These are phyloP conservation scores for Solenodon paradoxus DNA, from an alignment of 2,113 vertebrate species.

Conservation along the genomic window DNA sequence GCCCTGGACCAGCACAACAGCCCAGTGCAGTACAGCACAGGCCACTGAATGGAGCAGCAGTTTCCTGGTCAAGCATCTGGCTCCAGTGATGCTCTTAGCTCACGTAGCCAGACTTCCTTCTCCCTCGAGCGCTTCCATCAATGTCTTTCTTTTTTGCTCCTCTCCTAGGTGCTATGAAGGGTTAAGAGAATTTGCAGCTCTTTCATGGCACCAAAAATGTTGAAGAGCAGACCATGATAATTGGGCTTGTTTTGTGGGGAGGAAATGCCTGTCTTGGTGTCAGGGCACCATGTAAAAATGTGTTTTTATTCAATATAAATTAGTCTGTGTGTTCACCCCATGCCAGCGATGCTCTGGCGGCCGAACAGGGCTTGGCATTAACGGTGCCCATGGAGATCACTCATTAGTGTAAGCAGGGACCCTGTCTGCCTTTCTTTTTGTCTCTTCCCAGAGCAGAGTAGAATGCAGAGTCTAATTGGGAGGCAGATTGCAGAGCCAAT, in stretches of 20 bases:
- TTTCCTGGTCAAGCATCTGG: not conserved
- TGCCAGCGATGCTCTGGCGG: constrained; percentile 7
- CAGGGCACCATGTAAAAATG: constrained; percentile 70
- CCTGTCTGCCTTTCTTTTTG: constrained; percentile 2
- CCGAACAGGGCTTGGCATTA: constrained; percentile 38
- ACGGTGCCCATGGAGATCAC: not conserved
- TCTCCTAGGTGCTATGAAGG: not conserved
- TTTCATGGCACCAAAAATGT: constrained; percentile 47
- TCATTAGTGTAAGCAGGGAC: constrained; percentile 67
- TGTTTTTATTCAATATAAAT: constrained; percentile 78
- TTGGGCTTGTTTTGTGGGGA: constrained; percentile 72
- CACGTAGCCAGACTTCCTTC: not conserved
- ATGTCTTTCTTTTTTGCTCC: accelerated
- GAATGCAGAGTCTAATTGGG: constrained; percentile 59
- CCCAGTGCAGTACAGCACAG: no score
- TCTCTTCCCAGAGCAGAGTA: constrained; percentile 50
- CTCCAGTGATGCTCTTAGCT: no score
- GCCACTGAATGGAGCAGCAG: not conserved
- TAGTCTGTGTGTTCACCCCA: constrained; percentile 68
- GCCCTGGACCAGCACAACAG: no score
- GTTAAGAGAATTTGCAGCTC: constrained; percentile 56
- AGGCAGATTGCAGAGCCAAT: constrained; percentile 41
- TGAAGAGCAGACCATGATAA: constrained; percentile 50
- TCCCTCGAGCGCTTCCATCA: accelerated
- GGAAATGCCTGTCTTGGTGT: constrained; percentile 74